A percentile compares a stretch with the other conserved stretches of the same genome.
Evolutionary conservation across 2,113 vertebrate species (phyloP).

Genomic region (Strix aluco): DNA sequence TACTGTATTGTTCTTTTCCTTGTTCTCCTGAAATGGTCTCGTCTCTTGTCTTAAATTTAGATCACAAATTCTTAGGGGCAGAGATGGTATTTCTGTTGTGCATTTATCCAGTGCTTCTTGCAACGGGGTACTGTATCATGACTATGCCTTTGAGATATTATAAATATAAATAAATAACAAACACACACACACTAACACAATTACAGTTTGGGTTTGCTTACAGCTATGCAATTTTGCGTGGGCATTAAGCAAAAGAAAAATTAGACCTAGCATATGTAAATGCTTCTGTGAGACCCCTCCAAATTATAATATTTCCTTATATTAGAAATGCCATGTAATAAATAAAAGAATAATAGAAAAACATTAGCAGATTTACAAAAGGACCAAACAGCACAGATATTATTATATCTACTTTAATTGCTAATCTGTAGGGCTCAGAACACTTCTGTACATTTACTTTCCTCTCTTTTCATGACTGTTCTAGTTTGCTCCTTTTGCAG

Average conservation of each 20-base stretch:
- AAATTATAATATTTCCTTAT: neutral
- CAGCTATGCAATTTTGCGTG: constrained; percentile 13
- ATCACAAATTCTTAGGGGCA: neutral
- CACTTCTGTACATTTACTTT: neutral
- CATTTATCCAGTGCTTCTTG: neutral
- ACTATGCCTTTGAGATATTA: constrained; percentile 1
- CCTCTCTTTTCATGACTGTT: neutral
- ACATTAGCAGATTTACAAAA: neutral
- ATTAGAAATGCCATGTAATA: constrained; percentile 8
- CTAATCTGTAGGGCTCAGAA: neutral
- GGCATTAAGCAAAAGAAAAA: constrained; percentile 31
- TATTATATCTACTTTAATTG: neutral
- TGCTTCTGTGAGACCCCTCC: neutral
- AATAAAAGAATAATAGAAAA: neutral
- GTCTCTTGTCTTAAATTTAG: neutral
- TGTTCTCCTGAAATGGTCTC: neutral
- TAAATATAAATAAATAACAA: constrained; percentile 22
- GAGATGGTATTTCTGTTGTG: neutral
- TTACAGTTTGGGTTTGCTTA: constrained; percentile 30
- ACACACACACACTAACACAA: constrained; percentile 2
- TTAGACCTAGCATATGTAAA: neutral
- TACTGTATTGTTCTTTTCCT: neutral
- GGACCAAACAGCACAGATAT: neutral
- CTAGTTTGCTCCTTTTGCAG: neutral
- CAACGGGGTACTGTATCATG: neutral